phyloP scores from a whole-genome alignment of 1,140 invertebrate genomes.

The Geopemphigus sp. region DNA sequence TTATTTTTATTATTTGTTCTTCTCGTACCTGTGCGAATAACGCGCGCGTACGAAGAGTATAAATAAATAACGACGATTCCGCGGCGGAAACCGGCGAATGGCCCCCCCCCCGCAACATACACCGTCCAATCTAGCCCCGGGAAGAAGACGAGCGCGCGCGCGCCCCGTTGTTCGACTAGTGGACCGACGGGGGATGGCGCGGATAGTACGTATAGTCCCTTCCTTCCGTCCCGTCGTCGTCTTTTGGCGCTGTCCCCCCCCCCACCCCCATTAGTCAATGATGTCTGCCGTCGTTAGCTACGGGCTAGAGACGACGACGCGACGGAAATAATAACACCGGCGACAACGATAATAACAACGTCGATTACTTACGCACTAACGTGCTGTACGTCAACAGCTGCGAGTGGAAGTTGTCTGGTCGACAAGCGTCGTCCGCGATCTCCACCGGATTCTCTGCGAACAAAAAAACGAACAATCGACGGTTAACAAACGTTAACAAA shows the following conservation, averaged over 20 bases:
- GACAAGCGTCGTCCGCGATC: conserved; percentile 59
- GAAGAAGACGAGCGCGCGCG: background rate
- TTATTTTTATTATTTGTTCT: background rate
- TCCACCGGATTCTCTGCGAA: conserved; percentile 51
- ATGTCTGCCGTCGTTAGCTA: conserved; percentile 8
- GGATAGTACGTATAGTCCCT: too few species aligned
- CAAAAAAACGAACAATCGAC: conserved; percentile 30
- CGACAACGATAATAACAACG: background rate
- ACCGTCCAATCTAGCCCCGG: too few species aligned
- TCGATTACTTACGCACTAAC: conserved; percentile 56
- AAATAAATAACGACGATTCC: conserved; percentile 42
- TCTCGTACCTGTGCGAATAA: background rate
- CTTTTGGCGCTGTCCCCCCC: too few species aligned
- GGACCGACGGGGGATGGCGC: background rate
- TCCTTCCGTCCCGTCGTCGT: too few species aligned
- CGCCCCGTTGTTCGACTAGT: background rate
- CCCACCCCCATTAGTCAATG: too few species aligned
- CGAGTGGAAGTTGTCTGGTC: conserved; percentile 55
- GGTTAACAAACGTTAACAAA: background rate
- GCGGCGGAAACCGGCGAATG: background rate
- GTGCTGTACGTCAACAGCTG: conserved; percentile 56
- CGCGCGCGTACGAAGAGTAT: background rate
- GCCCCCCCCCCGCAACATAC: too few species aligned
- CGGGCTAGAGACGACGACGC: background rate
- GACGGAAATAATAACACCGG: background rate